These are phyloP conservation scores for Spilarctia lutea DNA, from an alignment of 2,888 invertebrate species.

Conservation along the genomic window DNA sequence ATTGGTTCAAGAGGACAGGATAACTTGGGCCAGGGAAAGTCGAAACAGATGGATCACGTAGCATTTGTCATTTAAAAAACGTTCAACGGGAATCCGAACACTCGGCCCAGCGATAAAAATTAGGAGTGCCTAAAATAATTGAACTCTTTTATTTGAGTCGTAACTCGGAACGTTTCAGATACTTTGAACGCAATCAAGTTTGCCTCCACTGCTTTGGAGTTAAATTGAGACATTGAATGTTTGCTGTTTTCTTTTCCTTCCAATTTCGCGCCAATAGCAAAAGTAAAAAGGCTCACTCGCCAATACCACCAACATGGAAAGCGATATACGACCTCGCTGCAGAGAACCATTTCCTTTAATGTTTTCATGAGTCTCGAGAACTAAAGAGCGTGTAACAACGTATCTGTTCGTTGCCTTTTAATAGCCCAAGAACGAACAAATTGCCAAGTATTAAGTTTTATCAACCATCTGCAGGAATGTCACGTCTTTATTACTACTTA, in stretches of 20 bases:
- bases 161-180: conserved; percentile 61
- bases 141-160: conserved; percentile 68
- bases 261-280: conserved; percentile 79
- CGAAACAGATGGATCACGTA: conserved; percentile 70
- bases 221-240: conserved; percentile 83
- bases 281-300: conserved; percentile 73
- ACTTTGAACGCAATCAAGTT: conserved; percentile 74
- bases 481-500: conserved; percentile 86
- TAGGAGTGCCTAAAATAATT: conserved; percentile 74
- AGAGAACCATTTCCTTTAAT: conserved; percentile 80
- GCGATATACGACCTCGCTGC: conserved; percentile 74
- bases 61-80: conserved; percentile 73
- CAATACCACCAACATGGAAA: conserved; percentile 77
- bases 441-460: conserved; percentile 84
- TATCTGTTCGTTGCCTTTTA: conserved; percentile 82
- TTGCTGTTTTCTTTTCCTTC: conserved; percentile 80
- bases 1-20: conserved; percentile 71
- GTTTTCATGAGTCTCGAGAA: conserved; percentile 81
- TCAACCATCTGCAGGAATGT: conserved; percentile 85
- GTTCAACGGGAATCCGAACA: conserved; percentile 65
- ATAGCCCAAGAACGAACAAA: conserved; percentile 80
- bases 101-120: conserved; percentile 66
- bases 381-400: conserved; percentile 82
- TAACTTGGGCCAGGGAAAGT: conserved; percentile 55
- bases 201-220: conserved; percentile 62